phyloP scores from a whole-genome alignment of 2,113 vertebrate genomes.

The Odobenus rosmarus region DNA sequence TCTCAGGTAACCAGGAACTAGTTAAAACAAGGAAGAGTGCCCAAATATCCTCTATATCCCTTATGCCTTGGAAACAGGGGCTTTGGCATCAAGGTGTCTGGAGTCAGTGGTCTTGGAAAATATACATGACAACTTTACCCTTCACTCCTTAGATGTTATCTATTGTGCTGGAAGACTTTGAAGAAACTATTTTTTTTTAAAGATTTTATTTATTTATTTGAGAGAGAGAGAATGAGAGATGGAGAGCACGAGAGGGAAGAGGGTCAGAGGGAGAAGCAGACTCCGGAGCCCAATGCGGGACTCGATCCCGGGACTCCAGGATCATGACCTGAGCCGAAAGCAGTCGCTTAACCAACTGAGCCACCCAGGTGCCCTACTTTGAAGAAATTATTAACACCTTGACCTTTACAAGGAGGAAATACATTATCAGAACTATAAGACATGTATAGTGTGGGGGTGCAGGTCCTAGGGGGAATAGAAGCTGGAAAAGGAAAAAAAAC shows the following conservation, averaged over 20 bases:
- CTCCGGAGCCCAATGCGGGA: too few relatives aligned
- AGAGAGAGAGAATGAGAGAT: too few relatives aligned
- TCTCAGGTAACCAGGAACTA: neutral
- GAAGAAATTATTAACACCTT: neutral
- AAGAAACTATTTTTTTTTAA: neutral
- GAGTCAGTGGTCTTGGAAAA: neutral
- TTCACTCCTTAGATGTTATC: neutral
- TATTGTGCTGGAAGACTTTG: neutral
- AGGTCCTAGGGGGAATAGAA: neutral
- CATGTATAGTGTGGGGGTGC: neutral
- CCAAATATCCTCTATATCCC: neutral
- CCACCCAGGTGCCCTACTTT: neutral
- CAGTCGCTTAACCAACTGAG: too few relatives aligned
- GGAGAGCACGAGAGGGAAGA: too few relatives aligned
- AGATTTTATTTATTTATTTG: too few relatives aligned
- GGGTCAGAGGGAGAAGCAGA: too few relatives aligned
- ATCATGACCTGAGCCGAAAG: too few relatives aligned
- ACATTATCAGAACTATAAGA: neutral
- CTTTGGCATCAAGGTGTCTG: neutral
- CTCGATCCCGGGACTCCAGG: too few relatives aligned
- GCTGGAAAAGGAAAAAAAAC: neutral
- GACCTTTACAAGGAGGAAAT: neutral
- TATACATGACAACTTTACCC: neutral
- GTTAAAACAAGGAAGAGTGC: neutral
- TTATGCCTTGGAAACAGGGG: neutral